Base-by-base conservation (phyloP, 2,888 invertebrate species). In the Helleia helle region DNA sequence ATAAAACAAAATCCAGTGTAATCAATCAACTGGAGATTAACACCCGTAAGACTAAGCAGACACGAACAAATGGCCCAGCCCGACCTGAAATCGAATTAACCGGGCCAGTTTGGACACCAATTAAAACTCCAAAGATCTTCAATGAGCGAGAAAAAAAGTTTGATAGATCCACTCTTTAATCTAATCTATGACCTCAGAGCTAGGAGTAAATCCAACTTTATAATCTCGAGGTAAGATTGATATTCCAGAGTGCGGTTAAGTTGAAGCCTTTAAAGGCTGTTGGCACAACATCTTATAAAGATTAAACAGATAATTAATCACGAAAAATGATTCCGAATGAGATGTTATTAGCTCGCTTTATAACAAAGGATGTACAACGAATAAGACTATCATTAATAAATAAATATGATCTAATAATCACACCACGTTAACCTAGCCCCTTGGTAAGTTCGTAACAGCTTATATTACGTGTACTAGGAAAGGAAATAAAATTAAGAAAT, bases 301-400 rank as follows among this genome's bases (percentile, higher is more conserved):
- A 84, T 84, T 84, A 84, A 84, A 81, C 83, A 83, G 77, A 83
- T 84, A 84, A 84, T 84, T 84, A 83, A 84, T 84, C 84, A 83
- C 77, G 74, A 79, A 75, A 81, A 81, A 84, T 79, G 83, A 72
- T 72, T 80, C 80, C 79, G 84, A 84, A 83, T 83, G 84, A 83
- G 83, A 83, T 84, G 84, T 84, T 84, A 83, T 84, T 83, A 84
- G 84, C 81, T 83, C 77, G 76, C 80, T 75, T 74, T 74, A 65
- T 71, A 18, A 18, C 6, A 4, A 18, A 18, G 18, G 3, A 3
- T 18, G 15, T 30, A 6, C n/a, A 1, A 9, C 30, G 15, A 30
- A 15, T n/a, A 30, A 30, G 15, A 15, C 15, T n/a, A 2, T 30
- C n/a, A n/a, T n/a, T n/a, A n/a, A n/a, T n/a, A n/a, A n/a, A n/a